phyloP scores from a whole-genome alignment of 2,113 vertebrate species.

The Marmota monax region DNA sequence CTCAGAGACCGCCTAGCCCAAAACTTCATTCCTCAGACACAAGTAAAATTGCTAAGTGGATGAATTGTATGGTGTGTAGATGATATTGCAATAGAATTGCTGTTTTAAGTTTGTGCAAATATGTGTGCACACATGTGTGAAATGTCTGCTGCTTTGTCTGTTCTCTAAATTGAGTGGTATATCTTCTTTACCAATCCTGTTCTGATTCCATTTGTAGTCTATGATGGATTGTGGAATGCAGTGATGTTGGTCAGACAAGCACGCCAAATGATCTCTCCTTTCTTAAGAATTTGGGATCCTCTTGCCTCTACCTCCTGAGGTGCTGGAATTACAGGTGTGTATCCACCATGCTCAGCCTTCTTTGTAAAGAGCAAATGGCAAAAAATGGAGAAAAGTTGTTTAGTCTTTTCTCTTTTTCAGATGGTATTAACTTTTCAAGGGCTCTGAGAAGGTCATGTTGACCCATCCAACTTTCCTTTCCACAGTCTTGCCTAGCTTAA shows the following conservation, averaged over 20 bases:
- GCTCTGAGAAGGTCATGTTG: not conserved
- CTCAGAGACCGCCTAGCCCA: not conserved
- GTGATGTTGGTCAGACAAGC: not conserved
- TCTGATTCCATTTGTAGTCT: slow-evolving; percentile 36
- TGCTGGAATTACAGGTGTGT: no score
- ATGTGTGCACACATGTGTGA: not conserved
- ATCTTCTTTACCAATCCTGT: not conserved
- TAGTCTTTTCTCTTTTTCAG: slow-evolving; percentile 23
- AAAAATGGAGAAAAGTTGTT: not conserved
- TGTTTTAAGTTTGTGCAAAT: not conserved
- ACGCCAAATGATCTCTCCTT: slow-evolving; percentile 10
- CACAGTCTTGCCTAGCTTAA: not conserved
- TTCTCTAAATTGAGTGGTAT: not conserved
- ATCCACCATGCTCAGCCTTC: not conserved
- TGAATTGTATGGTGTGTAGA: not conserved
- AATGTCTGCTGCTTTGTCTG: not conserved
- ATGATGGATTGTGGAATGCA: not conserved
- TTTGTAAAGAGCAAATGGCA: slow-evolving; percentile 57
- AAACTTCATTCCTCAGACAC: not conserved
- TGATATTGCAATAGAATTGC: not conserved
- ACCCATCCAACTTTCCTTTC: not conserved
- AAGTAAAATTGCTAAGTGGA: not conserved
- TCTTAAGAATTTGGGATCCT: not conserved
- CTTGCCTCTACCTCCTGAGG: no score
- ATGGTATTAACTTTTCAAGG: slow-evolving; percentile 45